Percentiles rank a stretch among this genome's conserved stretches.
phyloP scores from a whole-genome alignment of 2,797 vertebrate species.

The Coreius guichenoti region DNA sequence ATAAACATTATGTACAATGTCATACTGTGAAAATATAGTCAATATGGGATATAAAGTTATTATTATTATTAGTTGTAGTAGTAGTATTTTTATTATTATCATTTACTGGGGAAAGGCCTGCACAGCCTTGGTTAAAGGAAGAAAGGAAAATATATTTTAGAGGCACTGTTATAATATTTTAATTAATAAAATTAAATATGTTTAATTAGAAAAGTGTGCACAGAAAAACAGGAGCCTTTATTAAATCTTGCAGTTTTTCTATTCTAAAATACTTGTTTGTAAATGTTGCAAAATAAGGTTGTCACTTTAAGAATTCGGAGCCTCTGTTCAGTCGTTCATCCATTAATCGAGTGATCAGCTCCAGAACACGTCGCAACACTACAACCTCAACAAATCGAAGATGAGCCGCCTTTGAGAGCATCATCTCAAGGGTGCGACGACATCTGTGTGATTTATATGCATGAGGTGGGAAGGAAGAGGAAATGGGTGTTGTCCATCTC shows the following conservation, averaged over 20 bases:
- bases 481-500: conserved; percentile 74
- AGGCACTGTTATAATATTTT: neutral
- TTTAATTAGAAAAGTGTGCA: neutral
- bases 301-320: neutral
- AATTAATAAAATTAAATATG: neutral
- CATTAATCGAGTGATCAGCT: neutral
- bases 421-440: conserved; percentile 18
- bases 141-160: neutral
- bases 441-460: conserved; percentile 70
- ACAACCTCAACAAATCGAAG: conserved; percentile 9
- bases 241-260: neutral
- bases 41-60: neutral
- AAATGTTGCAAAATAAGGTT: conserved; percentile 20
- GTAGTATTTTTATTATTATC: neutral
- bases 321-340: neutral
- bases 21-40: neutral
- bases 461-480: conserved; percentile 64
- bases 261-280: neutral
- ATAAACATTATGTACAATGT: neutral
- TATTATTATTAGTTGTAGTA: neutral
- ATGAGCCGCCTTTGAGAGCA: neutral
- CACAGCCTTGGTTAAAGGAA: neutral
- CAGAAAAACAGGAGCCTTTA: neutral
- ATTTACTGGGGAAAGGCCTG: neutral
- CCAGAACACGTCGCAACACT: neutral